phyloP scores from a whole-genome alignment of 2,888 invertebrate species.

The Synanthedon vespiformis region DNA sequence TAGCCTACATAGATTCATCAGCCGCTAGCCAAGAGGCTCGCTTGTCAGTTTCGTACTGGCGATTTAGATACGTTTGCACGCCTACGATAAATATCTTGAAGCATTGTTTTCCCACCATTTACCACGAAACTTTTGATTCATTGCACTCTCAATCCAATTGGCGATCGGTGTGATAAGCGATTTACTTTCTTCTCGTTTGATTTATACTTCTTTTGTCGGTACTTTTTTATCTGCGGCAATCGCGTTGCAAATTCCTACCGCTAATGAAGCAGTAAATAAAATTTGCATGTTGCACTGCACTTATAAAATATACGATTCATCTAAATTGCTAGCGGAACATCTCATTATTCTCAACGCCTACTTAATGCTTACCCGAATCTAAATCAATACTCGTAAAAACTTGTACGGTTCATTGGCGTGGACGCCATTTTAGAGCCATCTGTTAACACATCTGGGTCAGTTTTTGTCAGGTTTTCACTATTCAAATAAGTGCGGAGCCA shows the following conservation, averaged over 20 bases:
- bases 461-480: constrained; percentile 51
- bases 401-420: constrained; percentile 31
- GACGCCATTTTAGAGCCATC: constrained; percentile 31
- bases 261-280: background rate
- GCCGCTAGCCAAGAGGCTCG: constrained; percentile 8
- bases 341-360: constrained; percentile 2
- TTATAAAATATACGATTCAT: background rate
- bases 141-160: constrained; percentile 23
- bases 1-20: constrained; percentile 18
- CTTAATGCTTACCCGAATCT: constrained; percentile 9
- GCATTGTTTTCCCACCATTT: constrained; percentile 34
- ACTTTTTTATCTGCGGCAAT: constrained; percentile 15
- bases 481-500: constrained; percentile 34
- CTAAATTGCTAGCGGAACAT: constrained; percentile 5
- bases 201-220: constrained; percentile 15
- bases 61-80: constrained; percentile 28
- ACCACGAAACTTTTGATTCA: constrained; percentile 30
- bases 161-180: constrained; percentile 24
- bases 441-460: constrained; percentile 49
- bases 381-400: constrained; percentile 28
- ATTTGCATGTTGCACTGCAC: background rate
- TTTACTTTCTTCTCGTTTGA: constrained; percentile 29
- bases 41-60: constrained; percentile 19
- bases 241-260: constrained; percentile 1
- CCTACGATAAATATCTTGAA: constrained; percentile 28